Evolutionary conservation across 92 coral and sea anemone genomes (phyloP).

Genomic region (Siderastrea siderea): DNA sequence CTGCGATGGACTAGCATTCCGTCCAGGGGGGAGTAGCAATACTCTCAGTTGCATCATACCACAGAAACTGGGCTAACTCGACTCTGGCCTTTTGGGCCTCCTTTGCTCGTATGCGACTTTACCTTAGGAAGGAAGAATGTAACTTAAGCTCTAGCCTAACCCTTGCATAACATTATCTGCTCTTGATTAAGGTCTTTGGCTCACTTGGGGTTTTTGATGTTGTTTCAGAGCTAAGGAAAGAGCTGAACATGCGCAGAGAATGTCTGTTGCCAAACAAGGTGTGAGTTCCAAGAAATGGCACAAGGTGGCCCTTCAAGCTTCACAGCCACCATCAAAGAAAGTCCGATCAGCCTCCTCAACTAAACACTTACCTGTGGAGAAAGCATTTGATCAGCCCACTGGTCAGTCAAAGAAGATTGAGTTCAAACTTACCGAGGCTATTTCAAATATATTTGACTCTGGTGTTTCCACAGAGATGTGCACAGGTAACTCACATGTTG

Average conservation of each 20-base stretch:
- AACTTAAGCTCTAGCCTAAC: too few species aligned
- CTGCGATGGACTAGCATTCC: too few species aligned
- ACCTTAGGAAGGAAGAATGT: too few species aligned
- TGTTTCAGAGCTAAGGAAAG: conserved; percentile 65
- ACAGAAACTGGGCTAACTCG: too few species aligned
- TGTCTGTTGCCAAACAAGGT: conserved; percentile 57
- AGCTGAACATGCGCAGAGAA: conserved; percentile 52
- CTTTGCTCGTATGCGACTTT: too few species aligned
- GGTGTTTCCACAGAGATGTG: conserved; percentile 60
- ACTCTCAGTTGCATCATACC: too few species aligned
- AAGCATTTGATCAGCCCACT: conserved; percentile 90
- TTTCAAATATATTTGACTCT: conserved; percentile 94
- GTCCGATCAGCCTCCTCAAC: conserved; percentile 49
- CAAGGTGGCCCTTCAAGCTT: conserved; percentile 69
- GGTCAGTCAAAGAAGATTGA: conserved; percentile 89
- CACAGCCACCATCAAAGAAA: conserved; percentile 82
- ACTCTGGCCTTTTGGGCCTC: too few species aligned
- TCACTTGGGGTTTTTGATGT: neutral
- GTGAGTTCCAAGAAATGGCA: conserved; percentile 43
- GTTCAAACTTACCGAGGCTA: conserved; percentile 90
- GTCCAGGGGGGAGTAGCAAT: too few species aligned
- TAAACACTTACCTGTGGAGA: conserved; percentile 82
- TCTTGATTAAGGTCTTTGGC: too few species aligned
- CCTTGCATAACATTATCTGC: too few species aligned
- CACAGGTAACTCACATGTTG: neutral